These are phyloP conservation scores for Muscina levida DNA, from an alignment of 2,888 invertebrate genomes.

Conservation along the genomic window DNA sequence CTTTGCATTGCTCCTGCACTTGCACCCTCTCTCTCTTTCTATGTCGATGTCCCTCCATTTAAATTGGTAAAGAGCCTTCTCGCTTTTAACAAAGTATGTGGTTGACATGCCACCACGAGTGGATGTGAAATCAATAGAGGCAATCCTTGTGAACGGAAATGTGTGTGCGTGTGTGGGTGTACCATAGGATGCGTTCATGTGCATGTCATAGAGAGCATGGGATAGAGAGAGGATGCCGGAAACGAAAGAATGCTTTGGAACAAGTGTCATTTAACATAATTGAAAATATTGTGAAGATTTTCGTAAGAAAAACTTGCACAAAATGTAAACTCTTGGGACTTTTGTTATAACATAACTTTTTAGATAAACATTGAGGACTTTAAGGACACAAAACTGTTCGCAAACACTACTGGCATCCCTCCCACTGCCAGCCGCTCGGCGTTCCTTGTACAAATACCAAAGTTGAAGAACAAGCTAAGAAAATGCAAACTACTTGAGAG, in stretches of 20 bases:
- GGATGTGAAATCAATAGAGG: neutral
- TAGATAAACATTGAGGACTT: slow-evolving; percentile 23
- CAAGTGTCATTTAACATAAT: slow-evolving; percentile 1
- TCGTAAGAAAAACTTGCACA: slow-evolving; percentile 5
- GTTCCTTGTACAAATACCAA: neutral
- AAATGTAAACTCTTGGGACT: slow-evolving; percentile 20
- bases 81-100: neutral
- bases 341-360: slow-evolving; percentile 16
- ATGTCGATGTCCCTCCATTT: neutral
- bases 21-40: neutral
- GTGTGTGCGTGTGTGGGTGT: neutral
- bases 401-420: neutral
- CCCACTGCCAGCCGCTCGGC: neutral
- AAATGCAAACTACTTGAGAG: slow-evolving; percentile 3
- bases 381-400: slow-evolving; percentile 6
- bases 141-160: neutral
- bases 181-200: neutral
- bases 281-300: slow-evolving; percentile 1
- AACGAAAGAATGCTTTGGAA: neutral
- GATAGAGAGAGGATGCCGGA: neutral
- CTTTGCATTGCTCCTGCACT: slow-evolving; percentile 2
- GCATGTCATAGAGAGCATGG: neutral
- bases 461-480: too few species aligned
- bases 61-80: slow-evolving; percentile 15
- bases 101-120: slow-evolving; percentile 3